These are phyloP conservation scores for Thripadectes ignobilis DNA, from an alignment of 2,797 vertebrate genomes.

Conservation along the genomic window DNA sequence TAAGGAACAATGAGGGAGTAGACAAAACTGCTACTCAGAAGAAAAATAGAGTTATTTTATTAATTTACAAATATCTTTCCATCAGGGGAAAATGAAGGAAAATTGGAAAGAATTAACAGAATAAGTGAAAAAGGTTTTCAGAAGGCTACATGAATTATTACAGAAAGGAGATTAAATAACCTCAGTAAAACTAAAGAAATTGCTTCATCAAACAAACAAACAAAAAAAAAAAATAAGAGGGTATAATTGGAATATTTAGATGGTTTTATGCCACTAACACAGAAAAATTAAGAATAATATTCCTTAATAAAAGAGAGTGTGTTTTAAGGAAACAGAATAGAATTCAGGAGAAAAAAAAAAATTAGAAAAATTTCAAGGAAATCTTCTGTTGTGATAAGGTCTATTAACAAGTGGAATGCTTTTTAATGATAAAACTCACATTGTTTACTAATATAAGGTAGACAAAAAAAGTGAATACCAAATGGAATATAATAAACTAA, in stretches of 20 bases:
- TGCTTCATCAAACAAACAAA: neutral
- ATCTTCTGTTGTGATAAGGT: neutral
- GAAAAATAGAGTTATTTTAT: neutral
- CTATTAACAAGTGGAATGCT: neutral
- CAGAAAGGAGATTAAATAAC: neutral
- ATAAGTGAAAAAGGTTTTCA: neutral
- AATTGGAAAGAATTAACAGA: neutral
- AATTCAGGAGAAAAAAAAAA: neutral
- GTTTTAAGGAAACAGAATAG: neutral
- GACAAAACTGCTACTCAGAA: neutral
- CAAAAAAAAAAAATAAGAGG: neutral
- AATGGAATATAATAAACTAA: neutral
- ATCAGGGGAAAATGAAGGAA: neutral
- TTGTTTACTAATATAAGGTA: neutral
- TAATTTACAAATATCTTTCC: neutral
- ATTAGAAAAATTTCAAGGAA: neutral
- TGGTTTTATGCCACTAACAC: neutral
- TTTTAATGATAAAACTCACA: neutral
- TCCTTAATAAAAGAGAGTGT: neutral
- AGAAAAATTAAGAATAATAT: neutral
- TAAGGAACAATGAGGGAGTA: neutral
- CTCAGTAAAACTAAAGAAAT: neutral
- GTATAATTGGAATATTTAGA: neutral
- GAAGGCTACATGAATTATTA: neutral
- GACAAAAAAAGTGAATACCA: neutral